Percentiles rank a stretch among this genome's conserved stretches.
These are phyloP conservation scores for Amia ocellicauda DNA, from an alignment of 2,113 vertebrate species.

Conservation along the genomic window DNA sequence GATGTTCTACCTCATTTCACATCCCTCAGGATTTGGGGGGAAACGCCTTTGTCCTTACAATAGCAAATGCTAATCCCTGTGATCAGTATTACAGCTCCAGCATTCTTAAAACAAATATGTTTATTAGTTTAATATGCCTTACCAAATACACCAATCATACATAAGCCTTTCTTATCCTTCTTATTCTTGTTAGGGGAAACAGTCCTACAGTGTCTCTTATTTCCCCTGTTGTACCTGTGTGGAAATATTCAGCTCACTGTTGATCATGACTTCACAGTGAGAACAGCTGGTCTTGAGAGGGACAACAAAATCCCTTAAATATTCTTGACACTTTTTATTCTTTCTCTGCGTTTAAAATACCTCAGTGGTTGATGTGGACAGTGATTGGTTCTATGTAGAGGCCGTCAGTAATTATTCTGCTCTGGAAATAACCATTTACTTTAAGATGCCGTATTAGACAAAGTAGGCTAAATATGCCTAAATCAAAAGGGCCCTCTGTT, in stretches of 20 bases:
- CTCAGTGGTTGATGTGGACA: not conserved
- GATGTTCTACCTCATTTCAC: conserved; percentile 22
- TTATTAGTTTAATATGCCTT: too few species aligned
- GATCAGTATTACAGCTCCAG: not conserved
- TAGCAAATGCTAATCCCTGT: conserved; percentile 5
- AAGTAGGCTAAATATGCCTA: too few species aligned
- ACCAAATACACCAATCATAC: too few species aligned
- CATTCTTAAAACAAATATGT: not conserved
- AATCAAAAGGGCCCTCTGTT: too few species aligned
- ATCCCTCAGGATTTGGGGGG: conserved; percentile 18
- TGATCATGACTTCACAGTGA: too few species aligned
- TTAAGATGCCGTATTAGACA: not conserved
- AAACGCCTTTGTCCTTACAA: conserved; percentile 1
- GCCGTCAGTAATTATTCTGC: not conserved
- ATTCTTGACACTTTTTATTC: not conserved
- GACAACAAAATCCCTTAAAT: not conserved
- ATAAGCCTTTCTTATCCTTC: too few species aligned
- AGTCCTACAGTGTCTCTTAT: too few species aligned
- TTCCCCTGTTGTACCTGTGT: too few species aligned
- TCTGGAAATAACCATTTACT: not conserved
- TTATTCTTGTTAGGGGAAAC: too few species aligned
- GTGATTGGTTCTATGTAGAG: not conserved
- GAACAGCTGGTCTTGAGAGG: not conserved
- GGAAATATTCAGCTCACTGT: too few species aligned
- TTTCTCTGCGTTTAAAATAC: not conserved